Conservation (phyloP, 2,888 invertebrate genomes). For the Listrodromus nycthemerus region DNA sequence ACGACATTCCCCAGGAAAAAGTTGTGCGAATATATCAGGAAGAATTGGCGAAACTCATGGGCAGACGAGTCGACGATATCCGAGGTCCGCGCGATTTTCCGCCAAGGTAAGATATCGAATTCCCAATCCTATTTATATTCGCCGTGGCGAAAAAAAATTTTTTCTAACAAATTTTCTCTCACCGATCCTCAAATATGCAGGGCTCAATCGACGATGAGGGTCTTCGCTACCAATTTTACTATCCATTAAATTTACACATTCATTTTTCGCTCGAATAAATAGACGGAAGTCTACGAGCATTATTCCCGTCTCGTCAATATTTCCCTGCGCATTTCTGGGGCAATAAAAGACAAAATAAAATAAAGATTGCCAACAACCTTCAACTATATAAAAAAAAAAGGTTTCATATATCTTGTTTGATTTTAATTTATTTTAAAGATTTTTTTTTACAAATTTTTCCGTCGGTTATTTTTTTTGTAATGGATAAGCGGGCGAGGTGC, state of each 20-base stretch:
- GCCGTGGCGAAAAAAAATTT: too few relatives aligned
- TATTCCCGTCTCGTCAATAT: not conserved
- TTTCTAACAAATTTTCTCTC: not conserved
- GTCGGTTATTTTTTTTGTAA: not conserved
- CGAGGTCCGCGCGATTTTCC: constrained; percentile 92
- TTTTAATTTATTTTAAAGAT: not conserved
- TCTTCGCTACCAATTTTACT: not conserved
- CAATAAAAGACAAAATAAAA: not conserved
- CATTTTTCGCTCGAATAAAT: not conserved
- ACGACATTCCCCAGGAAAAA: constrained; percentile 98
- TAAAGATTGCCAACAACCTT: not conserved
- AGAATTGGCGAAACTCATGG: constrained; percentile 97
- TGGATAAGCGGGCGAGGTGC: not conserved
- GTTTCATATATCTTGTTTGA: not conserved
- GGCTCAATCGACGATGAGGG: not conserved
- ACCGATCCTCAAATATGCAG: not conserved
- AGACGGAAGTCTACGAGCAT: not conserved
- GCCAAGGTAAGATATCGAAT: constrained; percentile 88
- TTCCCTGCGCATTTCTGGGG: not conserved
- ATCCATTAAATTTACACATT: not conserved
- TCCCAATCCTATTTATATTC: constrained; percentile 3
- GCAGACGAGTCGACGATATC: constrained; percentile 90
- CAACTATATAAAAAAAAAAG: not conserved
- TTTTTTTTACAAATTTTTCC: not conserved
- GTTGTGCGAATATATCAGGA: constrained; percentile 97